Evolutionary conservation across 1,140 invertebrate genomes (phyloP).

Genomic region (Drosophila hydei): DNA sequence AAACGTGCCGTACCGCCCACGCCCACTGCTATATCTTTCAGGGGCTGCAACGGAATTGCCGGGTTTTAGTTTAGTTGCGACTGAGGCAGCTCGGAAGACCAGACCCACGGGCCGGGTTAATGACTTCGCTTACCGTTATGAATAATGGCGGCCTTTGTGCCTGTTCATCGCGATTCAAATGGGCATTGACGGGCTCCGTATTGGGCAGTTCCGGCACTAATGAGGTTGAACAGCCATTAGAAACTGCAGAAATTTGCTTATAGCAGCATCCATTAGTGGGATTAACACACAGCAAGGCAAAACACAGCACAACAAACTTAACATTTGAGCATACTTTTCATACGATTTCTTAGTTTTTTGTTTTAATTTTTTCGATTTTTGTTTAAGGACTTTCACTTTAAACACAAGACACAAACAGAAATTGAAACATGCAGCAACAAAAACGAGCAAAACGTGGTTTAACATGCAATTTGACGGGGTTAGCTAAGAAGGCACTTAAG

Average conservation of each 20-base stretch:
- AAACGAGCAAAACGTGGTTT: conserved; percentile 19
- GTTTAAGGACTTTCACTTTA: conserved; percentile 29
- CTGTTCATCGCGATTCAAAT: conserved; percentile 83
- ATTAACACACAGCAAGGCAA: conserved; percentile 60
- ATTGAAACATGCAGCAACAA: conserved; percentile 11
- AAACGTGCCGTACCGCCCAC: conserved; percentile 89
- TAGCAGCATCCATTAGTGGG: conserved; percentile 68
- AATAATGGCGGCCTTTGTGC: conserved; percentile 87
- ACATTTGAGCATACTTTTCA: neutral
- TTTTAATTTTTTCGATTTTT: neutral
- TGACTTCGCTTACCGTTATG: conserved; percentile 87
- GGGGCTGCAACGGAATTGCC: conserved; percentile 85
- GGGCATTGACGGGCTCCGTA: conserved; percentile 82
- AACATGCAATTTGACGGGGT: conserved; percentile 29
- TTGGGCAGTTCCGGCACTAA: conserved; percentile 78
- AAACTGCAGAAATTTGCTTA: conserved; percentile 51
- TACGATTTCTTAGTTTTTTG: neutral
- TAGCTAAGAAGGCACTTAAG: conserved; percentile 37
- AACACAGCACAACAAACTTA: conserved; percentile 17
- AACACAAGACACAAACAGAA: conserved; percentile 32
- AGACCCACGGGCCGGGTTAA: conserved; percentile 45
- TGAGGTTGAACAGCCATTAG: conserved; percentile 63
- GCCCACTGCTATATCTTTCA: conserved; percentile 89
- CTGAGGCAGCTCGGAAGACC: neutral
- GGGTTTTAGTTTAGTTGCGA: conserved; percentile 24